These are phyloP conservation scores for Hippopotamyrus pictus DNA, from an alignment of 2,797 vertebrate genomes.

Conservation along the genomic window DNA sequence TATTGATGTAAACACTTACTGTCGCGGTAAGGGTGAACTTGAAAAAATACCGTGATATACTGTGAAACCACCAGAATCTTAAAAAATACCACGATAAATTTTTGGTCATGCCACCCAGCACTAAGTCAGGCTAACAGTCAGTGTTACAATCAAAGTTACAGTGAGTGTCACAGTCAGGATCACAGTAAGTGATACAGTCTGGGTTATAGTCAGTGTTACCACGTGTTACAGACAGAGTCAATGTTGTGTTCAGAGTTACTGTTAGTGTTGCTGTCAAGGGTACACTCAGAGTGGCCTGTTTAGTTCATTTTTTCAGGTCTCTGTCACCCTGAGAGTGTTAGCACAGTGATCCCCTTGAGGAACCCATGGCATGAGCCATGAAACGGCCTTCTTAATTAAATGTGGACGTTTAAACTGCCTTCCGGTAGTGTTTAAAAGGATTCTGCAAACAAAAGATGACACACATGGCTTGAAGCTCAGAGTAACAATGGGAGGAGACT, in stretches of 20 bases:
- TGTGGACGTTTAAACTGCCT: slow-evolving; percentile 6
- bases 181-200: background rate
- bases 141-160: background rate
- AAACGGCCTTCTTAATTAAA: slow-evolving; percentile 14
- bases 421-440: slow-evolving; percentile 9
- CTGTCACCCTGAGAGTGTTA: background rate
- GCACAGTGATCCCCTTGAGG: background rate
- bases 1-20: background rate
- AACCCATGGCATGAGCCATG: background rate
- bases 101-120: background rate
- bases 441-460: slow-evolving; percentile 15
- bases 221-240: background rate
- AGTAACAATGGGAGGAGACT: background rate
- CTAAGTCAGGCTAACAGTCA: background rate
- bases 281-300: background rate
- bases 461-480: background rate
- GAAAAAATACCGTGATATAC: background rate
- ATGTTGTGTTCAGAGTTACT: background rate
- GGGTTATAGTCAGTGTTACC: background rate
- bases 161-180: background rate
- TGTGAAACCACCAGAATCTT: background rate
- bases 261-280: background rate
- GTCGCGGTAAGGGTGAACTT: background rate
- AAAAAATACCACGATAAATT: background rate
- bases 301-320: background rate